phyloP scores from a whole-genome alignment of 2,113 vertebrate species.

The Pterophyllum scalare region DNA sequence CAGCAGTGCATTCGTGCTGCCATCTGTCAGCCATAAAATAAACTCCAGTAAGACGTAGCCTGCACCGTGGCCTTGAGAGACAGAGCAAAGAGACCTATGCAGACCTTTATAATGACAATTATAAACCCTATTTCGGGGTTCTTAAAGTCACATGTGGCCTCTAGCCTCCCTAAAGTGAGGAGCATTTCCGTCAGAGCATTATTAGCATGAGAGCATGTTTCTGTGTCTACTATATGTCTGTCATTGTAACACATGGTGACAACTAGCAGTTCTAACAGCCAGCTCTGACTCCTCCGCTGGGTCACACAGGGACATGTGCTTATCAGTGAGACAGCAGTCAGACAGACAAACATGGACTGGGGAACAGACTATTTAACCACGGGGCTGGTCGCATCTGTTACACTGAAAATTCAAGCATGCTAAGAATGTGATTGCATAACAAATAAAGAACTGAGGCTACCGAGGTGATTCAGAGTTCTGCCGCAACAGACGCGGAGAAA shows the following conservation, averaged over 20 bases:
- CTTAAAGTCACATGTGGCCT: conserved; percentile 5
- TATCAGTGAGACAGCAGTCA: conserved; percentile 63
- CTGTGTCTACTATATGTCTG: conserved; percentile 6
- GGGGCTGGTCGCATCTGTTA: conserved; percentile 56
- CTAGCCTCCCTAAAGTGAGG: not conserved
- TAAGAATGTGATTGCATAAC: conserved; percentile 63
- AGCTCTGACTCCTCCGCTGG: conserved; percentile 26
- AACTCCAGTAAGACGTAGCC: not conserved
- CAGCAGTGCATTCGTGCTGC: not conserved
- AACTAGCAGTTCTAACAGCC: conserved; percentile 27
- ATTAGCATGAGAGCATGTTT: not conserved
- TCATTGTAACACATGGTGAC: conserved; percentile 21
- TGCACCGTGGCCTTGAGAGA: not conserved
- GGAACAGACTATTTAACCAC: conserved; percentile 59
- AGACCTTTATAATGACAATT: conserved; percentile 1
- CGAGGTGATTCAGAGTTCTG: conserved; percentile 39
- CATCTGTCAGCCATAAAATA: conserved; percentile 3
- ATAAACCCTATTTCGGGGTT: not conserved
- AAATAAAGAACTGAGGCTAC: conserved; percentile 25
- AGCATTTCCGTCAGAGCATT: not conserved
- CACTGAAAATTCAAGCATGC: conserved; percentile 51
- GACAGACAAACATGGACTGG: conserved; percentile 59
- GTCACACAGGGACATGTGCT: conserved; percentile 63
- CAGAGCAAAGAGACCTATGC: not conserved
- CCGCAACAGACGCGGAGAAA: not conserved